Evolutionary conservation across 1,140 invertebrate species (phyloP).

Genomic region (Diachasma alloeum): DNA sequence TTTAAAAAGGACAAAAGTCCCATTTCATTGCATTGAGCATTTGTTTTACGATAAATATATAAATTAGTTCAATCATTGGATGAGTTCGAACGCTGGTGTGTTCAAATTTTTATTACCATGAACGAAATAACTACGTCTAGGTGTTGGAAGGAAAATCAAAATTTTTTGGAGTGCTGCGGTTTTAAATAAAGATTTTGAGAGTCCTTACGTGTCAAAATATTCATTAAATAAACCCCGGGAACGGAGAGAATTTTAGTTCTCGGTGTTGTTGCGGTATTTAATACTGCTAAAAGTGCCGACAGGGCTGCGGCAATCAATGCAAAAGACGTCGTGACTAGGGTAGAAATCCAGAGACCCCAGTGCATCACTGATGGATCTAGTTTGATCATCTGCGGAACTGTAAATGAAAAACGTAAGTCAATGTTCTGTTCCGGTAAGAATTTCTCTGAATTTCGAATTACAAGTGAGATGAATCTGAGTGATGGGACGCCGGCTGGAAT

Average conservation of each 20-base stretch:
- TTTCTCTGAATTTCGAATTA: neutral
- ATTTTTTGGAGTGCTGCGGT: too few relatives aligned
- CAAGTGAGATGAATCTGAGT: neutral
- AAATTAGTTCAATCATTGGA: too few relatives aligned
- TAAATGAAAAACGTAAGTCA: conserved; percentile 35
- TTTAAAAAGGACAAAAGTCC: too few relatives aligned
- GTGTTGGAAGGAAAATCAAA: too few relatives aligned
- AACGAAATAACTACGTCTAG: too few relatives aligned
- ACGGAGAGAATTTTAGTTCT: conserved; percentile 76
- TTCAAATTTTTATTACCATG: too few relatives aligned
- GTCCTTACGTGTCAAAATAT: conserved; percentile 76
- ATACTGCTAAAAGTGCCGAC: conserved; percentile 77
- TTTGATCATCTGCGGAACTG: conserved; percentile 71
- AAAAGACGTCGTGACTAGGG: conserved; percentile 71
- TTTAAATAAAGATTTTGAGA: conserved; percentile 27
- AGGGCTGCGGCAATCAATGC: conserved; percentile 75
- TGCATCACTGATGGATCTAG: conserved; percentile 73
- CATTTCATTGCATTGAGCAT: too few relatives aligned
- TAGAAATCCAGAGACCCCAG: conserved; percentile 77
- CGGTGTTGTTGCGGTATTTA: conserved; percentile 81
- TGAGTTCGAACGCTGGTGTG: too few relatives aligned
- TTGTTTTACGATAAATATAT: too few relatives aligned
- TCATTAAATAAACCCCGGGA: conserved; percentile 84
- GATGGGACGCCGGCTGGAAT: neutral
- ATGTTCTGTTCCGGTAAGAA: neutral